Evolutionary conservation across 2,888 invertebrate species (phyloP).

Genomic region (Escarpia spicata): DNA sequence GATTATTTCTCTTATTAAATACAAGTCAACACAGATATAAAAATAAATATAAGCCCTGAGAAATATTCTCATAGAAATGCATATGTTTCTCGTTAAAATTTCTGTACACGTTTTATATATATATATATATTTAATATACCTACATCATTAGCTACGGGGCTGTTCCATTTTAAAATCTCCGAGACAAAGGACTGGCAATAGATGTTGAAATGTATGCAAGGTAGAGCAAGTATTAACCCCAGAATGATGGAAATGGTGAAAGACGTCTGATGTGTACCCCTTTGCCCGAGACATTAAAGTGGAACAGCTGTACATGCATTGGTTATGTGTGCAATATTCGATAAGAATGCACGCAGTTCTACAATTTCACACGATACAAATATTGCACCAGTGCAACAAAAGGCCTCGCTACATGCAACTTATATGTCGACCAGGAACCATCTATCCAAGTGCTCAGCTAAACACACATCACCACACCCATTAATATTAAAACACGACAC

Average conservation of each 20-base stretch:
- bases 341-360: background rate
- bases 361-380: background rate
- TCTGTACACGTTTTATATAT: background rate
- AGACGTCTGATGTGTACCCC: background rate
- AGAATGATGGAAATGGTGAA: background rate
- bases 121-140: background rate
- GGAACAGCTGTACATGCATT: slow-evolving; percentile 2
- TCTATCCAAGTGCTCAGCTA: background rate
- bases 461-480: background rate
- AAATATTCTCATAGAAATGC: slow-evolving; percentile 16
- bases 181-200: background rate
- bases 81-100: slow-evolving; percentile 9
- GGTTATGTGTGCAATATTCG: background rate
- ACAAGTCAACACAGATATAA: slow-evolving; percentile 7
- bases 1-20: slow-evolving; percentile 16
- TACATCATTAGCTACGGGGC: background rate
- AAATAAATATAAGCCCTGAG: slow-evolving; percentile 16
- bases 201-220: background rate
- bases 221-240: background rate
- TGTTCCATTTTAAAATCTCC: background rate
- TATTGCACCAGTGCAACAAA: background rate
- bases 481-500: background rate
- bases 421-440: background rate
- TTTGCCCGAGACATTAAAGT: background rate
- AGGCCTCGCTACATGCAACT: background rate